These are phyloP conservation scores for Tridacna crocea DNA, from an alignment of 2,888 invertebrate genomes.

Conservation along the genomic window DNA sequence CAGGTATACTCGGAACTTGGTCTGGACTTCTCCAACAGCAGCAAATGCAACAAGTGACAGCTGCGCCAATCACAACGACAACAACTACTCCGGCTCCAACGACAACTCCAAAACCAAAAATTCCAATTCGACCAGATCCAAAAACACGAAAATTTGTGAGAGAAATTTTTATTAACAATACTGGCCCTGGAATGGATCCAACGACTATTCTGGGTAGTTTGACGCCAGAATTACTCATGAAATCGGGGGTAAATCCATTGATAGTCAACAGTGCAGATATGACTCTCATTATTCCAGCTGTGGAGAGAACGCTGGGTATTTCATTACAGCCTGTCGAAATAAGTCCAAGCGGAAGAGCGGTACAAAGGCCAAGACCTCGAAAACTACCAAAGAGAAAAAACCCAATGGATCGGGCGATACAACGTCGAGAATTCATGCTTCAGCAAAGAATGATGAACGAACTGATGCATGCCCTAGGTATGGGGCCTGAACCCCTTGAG, in stretches of 20 bases:
- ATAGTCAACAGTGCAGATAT: slow-evolving; percentile 59
- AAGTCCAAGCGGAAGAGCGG: slow-evolving; percentile 7
- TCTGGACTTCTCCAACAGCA: slow-evolving; percentile 9
- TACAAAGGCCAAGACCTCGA: background rate
- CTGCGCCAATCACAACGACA: slow-evolving; percentile 24
- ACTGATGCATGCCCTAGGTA: slow-evolving; percentile 54
- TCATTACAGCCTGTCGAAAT: slow-evolving; percentile 26
- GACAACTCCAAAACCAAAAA: slow-evolving; percentile 29
- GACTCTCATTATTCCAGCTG: slow-evolving; percentile 51
- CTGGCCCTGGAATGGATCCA: slow-evolving; percentile 43
- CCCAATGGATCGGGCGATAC: slow-evolving; percentile 20
- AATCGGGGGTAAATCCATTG: slow-evolving; percentile 57
- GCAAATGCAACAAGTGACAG: slow-evolving; percentile 9
- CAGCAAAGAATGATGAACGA: slow-evolving; percentile 54
- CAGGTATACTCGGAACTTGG: slow-evolving; percentile 15
- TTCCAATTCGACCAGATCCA: slow-evolving; percentile 58
- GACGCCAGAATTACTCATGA: slow-evolving; percentile 60
- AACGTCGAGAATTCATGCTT: slow-evolving; percentile 54
- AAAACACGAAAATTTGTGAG: slow-evolving; percentile 45
- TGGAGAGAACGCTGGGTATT: slow-evolving; percentile 52
- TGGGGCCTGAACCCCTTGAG: slow-evolving; percentile 59
- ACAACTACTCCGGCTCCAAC: slow-evolving; percentile 32
- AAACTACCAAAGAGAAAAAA: background rate
- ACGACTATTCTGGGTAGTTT: slow-evolving; percentile 47
- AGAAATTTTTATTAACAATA: slow-evolving; percentile 53